Evolutionary conservation across 2,888 invertebrate genomes (phyloP), one percentile per base, ranked within the genome.

Genomic region (Romanomermis culicivorax): DNA sequence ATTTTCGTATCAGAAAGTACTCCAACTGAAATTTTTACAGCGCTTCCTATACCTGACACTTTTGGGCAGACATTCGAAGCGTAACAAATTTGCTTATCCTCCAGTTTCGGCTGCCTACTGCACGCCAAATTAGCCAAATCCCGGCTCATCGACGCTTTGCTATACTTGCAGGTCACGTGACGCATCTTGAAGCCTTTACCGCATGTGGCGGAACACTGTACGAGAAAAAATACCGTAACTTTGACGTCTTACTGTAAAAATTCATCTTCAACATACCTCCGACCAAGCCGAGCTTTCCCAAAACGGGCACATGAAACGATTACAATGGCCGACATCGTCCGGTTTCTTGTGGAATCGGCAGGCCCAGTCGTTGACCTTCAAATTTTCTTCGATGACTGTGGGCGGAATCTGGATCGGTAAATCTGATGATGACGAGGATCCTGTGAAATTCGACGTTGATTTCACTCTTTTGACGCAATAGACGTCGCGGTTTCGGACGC

Each of bases 161-260:
- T 48, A 7, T 57, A 30, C 2, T 42, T 51, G 27, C 57, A 57
- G 3, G 52, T 53, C 30, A 52, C 55, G 36, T 43, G n/a, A 2
- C 56, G 54, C 7, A n/a, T 25, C 49, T 52, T 43, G 20, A 82
- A 75, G 0, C 89, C 89, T 67, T 79, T 56, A 11, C 87, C 89
- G 67, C 89, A 91, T 11, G 83, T 82, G 11, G 82, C 84, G n/a
- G 88, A 88, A 68, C 91, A 91, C 86, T 88, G 74, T 30, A 69
- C 27, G n/a, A n/a, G n/a, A n/a, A n/a, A n/a, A n/a, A n/a, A n/a
- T n/a, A n/a, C n/a, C n/a, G n/a, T n/a, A n/a, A n/a, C n/a, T n/a
- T n/a, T n/a, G n/a, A n/a, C n/a, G n/a, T n/a, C n/a, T n/a, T n/a
- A n/a, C n/a, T n/a, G n/a, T n/a, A n/a, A n/a, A n/a, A n/a, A n/a